Evolutionary conservation across 2,888 invertebrate species (phyloP).

Genomic region (Limnephilus auricula): DNA sequence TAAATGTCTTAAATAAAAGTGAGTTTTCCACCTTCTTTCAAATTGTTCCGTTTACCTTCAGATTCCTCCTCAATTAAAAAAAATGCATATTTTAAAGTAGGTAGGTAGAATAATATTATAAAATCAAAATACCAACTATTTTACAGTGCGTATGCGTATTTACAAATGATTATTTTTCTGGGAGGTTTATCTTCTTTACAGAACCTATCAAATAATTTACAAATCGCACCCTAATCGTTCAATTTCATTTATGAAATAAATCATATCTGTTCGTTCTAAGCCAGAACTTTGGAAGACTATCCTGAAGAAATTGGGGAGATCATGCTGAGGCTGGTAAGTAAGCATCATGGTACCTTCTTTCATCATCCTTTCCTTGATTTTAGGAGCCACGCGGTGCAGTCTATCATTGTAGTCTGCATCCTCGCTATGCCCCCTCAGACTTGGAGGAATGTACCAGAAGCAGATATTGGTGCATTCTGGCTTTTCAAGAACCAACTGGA

Average conservation of each 20-base stretch:
- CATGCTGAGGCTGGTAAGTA: constrained; percentile 93
- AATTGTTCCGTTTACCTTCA: not conserved
- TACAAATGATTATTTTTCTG: too few species aligned
- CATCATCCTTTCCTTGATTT: constrained; percentile 97
- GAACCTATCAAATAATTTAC: constrained; percentile 68
- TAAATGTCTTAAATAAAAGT: not conserved
- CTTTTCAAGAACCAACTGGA: constrained; percentile 83
- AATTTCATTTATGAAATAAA: constrained; percentile 92
- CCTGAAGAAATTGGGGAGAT: constrained; percentile 95
- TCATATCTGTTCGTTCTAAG: constrained; percentile 89
- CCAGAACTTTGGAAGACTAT: constrained; percentile 95
- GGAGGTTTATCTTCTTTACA: not conserved
- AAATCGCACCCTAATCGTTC: constrained; percentile 88
- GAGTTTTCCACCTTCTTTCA: not conserved
- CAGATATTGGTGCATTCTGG: constrained; percentile 97
- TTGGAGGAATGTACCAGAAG: constrained; percentile 96
- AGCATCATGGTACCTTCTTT: constrained; percentile 96
- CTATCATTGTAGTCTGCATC: constrained; percentile 80
- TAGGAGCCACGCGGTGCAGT: constrained; percentile 90
- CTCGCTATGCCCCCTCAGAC: constrained; percentile 77
- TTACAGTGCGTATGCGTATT: too few species aligned
- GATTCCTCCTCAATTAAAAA: not conserved
- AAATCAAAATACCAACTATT: too few species aligned
- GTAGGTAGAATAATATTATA: too few species aligned
- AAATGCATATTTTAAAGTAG: too few species aligned